Conservation (phyloP, 2,113 vertebrate species). For the Rhinopithecus roxellana region DNA sequence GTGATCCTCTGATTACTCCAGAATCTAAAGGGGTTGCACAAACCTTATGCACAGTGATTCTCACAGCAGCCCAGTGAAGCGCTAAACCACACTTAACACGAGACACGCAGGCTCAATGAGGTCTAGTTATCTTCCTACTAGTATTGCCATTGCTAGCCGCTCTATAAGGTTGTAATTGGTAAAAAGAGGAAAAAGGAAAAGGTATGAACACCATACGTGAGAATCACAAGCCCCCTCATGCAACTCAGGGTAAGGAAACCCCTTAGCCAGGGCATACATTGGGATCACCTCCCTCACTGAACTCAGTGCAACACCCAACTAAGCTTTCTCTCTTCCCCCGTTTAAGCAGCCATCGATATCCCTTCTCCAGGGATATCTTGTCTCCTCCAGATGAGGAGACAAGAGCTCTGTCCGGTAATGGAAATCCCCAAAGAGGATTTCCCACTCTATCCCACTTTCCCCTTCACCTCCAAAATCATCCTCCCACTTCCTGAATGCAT, state of each 20-base stretch:
- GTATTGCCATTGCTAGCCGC: not conserved
- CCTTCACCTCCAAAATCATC: not conserved
- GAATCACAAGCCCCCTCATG: not conserved
- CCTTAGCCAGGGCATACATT: not conserved
- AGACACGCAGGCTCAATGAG: not conserved
- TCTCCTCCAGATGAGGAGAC: not conserved
- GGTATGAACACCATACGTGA: not conserved
- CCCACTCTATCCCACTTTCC: not conserved
- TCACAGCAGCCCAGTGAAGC: not conserved
- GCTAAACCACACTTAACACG: not conserved
- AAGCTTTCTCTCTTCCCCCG: not conserved
- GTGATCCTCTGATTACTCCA: not conserved
- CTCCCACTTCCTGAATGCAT: not conserved
- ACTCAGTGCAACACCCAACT: not conserved
- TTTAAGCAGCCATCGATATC: not conserved
- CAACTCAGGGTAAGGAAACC: not conserved
- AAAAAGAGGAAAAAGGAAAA: not conserved
- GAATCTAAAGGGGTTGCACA: too few species aligned
- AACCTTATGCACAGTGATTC: accelerated
- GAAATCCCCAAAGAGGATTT: not conserved
- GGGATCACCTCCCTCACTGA: not conserved
- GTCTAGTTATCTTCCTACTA: not conserved
- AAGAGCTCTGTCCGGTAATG: too few species aligned
- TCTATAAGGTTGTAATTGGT: too few species aligned
- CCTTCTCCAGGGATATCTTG: not conserved